Conservation (phyloP, 2,797 vertebrate species). For the Falco novaeseelandiae region DNA sequence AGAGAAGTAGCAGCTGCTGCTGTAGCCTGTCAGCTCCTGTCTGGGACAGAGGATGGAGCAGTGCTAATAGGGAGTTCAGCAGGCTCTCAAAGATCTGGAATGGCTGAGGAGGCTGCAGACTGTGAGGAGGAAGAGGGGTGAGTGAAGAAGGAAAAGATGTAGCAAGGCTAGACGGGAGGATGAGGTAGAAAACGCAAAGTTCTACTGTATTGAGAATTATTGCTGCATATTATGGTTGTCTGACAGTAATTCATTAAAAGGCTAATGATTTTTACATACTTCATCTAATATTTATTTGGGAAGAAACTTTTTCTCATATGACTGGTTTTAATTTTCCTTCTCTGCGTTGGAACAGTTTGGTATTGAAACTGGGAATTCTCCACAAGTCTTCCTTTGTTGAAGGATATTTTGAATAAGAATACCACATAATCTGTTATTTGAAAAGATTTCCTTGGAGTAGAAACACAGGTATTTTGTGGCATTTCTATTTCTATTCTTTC, state of each 20-base stretch:
- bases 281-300: slow-evolving; percentile 50
- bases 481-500: slow-evolving; percentile 17
- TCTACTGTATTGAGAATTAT: not conserved
- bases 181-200: not conserved
- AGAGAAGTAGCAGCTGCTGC: not conserved
- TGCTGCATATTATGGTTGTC: slow-evolving; percentile 12
- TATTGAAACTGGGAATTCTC: slow-evolving; percentile 6
- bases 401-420: slow-evolving; percentile 36
- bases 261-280: slow-evolving; percentile 46
- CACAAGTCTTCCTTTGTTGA: slow-evolving; percentile 37
- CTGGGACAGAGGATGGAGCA: not conserved
- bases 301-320: slow-evolving; percentile 23
- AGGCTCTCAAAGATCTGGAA: not conserved
- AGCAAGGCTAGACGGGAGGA: not conserved
- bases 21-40: rapidly evolving
- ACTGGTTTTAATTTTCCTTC: slow-evolving; percentile 40
- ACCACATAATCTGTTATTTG: not conserved
- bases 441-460: not conserved
- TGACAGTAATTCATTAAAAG: slow-evolving; percentile 44
- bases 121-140: not conserved
- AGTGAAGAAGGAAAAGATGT: not conserved
- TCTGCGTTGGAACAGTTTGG: not conserved
- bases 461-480: not conserved
- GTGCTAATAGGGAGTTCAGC: not conserved
- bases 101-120: not conserved